These are phyloP conservation scores for Brachionichthys hirsutus DNA, from an alignment of 2,113 vertebrate genomes.

Conservation along the genomic window DNA sequence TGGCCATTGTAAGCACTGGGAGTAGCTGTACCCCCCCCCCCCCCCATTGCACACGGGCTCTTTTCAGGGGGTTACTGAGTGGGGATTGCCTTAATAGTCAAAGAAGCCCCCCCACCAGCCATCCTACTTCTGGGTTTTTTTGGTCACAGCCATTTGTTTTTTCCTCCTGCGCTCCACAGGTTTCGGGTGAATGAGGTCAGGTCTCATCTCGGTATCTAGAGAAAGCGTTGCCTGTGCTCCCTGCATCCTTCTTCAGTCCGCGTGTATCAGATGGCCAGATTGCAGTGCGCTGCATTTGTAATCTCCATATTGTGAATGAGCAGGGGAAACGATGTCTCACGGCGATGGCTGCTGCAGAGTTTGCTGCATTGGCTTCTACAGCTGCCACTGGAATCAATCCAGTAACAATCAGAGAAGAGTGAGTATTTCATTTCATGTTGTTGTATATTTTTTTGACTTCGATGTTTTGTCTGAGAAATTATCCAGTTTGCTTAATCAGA, in stretches of 20 bases:
- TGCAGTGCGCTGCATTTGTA: background rate
- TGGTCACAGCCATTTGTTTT: conserved; percentile 23
- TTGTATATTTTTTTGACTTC: no score
- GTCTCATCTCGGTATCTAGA: conserved; percentile 12
- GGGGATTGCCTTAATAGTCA: conserved; percentile 36
- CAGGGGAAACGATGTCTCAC: conserved; percentile 43
- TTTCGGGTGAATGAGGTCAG: conserved; percentile 22
- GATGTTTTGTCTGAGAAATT: background rate
- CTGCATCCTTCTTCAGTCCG: conserved; percentile 2
- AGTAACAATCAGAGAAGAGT: conserved; percentile 38
- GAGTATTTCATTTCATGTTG: conserved; percentile 30
- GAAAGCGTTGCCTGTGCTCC: background rate
- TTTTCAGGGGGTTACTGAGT: conserved; percentile 48
- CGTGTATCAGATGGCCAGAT: conserved; percentile 24
- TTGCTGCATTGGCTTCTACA: conserved; percentile 68
- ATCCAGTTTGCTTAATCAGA: background rate
- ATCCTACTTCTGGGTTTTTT: conserved; percentile 24
- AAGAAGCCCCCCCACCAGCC: conserved; percentile 1
- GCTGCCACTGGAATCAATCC: conserved; percentile 62
- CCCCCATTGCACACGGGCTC: conserved; percentile 39
- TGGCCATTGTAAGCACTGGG: conserved; percentile 51
- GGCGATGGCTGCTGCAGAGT: conserved; percentile 29
- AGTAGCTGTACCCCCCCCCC: conserved; percentile 23
- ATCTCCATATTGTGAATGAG: conserved; percentile 13
- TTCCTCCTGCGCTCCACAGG: background rate